These are phyloP conservation scores for Chlorospingus flavigularis DNA, from an alignment of 2,797 vertebrate species.

Conservation along the genomic window DNA sequence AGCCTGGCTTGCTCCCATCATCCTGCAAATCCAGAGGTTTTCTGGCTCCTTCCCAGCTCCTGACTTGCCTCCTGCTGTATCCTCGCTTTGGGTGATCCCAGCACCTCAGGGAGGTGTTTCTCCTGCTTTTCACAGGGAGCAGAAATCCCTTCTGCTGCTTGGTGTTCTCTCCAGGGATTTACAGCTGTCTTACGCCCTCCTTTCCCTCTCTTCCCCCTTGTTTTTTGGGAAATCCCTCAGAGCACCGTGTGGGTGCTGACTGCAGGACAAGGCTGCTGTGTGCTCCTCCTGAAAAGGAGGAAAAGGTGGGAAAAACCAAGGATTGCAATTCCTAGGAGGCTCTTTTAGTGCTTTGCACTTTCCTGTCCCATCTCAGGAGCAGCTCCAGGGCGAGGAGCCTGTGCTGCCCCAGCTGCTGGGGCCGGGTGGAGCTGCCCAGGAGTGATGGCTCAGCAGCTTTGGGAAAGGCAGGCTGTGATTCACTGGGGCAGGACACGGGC, in stretches of 20 bases:
- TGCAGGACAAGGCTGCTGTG: fast-evolving
- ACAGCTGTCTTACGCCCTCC: background rate
- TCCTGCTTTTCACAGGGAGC: background rate
- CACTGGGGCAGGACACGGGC: background rate
- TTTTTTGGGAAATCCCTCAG: background rate
- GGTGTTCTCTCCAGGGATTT: background rate
- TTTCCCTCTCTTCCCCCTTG: fast-evolving
- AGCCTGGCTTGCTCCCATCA: background rate
- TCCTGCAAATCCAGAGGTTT: background rate
- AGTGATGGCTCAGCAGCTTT: constrained; percentile 25
- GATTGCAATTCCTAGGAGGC: background rate
- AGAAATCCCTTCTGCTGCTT: background rate
- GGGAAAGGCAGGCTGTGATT: background rate
- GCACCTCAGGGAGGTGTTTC: background rate
- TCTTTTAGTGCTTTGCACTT: background rate
- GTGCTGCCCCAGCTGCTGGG: background rate
- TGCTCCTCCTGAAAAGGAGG: background rate
- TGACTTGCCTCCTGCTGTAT: fast-evolving
- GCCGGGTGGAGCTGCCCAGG: background rate
- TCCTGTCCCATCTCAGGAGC: fast-evolving
- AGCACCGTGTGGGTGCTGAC: fast-evolving
- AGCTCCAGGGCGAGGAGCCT: background rate
- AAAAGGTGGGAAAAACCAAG: background rate
- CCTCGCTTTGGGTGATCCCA: background rate
- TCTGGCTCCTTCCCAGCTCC: background rate